Base-by-base conservation (phyloP, 2,113 vertebrate genomes). In the Saguinus imperator region DNA sequence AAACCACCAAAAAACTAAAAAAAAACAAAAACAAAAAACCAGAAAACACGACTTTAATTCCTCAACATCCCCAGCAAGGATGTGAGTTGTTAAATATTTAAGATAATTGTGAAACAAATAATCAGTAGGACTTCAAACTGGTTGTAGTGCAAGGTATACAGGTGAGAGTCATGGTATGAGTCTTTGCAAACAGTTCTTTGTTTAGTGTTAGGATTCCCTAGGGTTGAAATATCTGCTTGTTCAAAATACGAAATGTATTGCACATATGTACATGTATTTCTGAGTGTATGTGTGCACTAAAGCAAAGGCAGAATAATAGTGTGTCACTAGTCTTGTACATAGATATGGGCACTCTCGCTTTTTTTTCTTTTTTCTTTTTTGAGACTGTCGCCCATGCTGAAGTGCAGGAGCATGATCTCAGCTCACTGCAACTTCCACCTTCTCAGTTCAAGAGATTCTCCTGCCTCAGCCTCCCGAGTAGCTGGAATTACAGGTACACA, bases 131-230 rank as follows among this genome's bases (percentile, higher is more conserved):
- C 20, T 18, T 58, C 14, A 9, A 12, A 8, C 27, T 72, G 43
- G 32, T 10, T 35, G 45, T 58, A 17, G 50, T 6, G 20, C 18
- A 32, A 17, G 50, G 25, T 7, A 12, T 52, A 48, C 1, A 25
- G 81, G 50, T 27, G 18, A 17, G 5, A 23, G 40, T 14, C 14
- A 12, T 0, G 2, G 23, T 0, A 1, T 29, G 50, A 29, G 10
- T 23, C 64, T 82, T 13, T n/a, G 20, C 1, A 61, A 68, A 40
- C 5, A 81, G 66, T n/a, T 8, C 55, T 84, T n/a, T 45, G 7
- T n/a, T 87, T 61, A 72, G 29, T 75, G 17, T 1, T 2, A 37
- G 10, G n/a, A 37, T 64, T 87, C 6, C 29, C 55, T 50, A 21
- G 52, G 25, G 37, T 61, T 21, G 55, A 73, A 50, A 23, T 7